phyloP scores from a whole-genome alignment of 2,888 invertebrate genomes.

The Meganola albula region DNA sequence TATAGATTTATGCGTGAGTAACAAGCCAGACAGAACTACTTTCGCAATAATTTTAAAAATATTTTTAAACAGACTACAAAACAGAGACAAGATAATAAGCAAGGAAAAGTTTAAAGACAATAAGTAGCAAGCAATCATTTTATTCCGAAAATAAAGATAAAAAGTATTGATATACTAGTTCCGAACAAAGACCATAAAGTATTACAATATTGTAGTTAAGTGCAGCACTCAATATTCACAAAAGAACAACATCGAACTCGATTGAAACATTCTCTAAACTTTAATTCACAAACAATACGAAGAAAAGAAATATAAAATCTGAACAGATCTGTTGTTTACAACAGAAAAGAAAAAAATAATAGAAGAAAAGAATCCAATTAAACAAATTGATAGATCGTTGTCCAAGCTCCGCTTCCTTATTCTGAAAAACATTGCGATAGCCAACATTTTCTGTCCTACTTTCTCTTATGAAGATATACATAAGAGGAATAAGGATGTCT shows the following conservation, averaged over 20 bases:
- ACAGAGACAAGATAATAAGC: too few species aligned
- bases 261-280: neutral
- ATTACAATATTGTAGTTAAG: neutral
- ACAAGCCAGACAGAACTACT: too few species aligned
- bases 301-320: conserved; percentile 56
- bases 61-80: too few species aligned
- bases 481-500: too few species aligned
- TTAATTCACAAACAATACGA: neutral
- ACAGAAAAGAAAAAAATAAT: conserved; percentile 51
- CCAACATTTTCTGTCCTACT: conserved; percentile 2
- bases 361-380: conserved; percentile 70
- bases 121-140: too few species aligned
- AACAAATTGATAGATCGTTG: conserved; percentile 69
- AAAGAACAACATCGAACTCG: neutral
- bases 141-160: too few species aligned
- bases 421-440: neutral
- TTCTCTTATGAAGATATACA: too few species aligned
- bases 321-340: conserved; percentile 49
- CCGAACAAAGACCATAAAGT: too few species aligned
- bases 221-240: neutral
- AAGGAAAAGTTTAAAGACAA: too few species aligned
- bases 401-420: conserved; percentile 32
- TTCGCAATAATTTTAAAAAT: too few species aligned
- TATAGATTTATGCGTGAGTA: too few species aligned
- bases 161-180: too few species aligned